A percentile compares a stretch with the other conserved stretches of the same genome.
Evolutionary conservation across 2,797 vertebrate species (phyloP).

Genomic region (Vultur gryphus): DNA sequence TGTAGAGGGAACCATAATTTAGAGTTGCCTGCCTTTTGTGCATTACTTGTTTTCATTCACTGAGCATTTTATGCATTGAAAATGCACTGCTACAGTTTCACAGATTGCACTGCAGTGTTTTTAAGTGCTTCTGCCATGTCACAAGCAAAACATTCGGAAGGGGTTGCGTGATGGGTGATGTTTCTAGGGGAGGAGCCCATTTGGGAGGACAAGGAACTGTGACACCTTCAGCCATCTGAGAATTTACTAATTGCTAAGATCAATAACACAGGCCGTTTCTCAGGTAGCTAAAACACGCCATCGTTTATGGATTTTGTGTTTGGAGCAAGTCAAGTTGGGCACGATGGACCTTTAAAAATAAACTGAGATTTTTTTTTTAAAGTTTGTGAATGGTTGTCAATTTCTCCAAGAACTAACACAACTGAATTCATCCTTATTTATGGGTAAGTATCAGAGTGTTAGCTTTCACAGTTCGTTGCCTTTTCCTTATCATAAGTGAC

Average conservation of each 20-base stretch:
- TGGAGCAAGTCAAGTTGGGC: not conserved
- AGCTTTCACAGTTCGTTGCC: not conserved
- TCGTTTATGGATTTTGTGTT: not conserved
- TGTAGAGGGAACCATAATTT: not conserved
- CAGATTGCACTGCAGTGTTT: not conserved
- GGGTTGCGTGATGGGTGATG: not conserved
- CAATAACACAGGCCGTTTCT: not conserved
- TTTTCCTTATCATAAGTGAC: not conserved
- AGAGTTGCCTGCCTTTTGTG: not conserved
- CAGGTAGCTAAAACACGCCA: not conserved
- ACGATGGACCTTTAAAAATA: not conserved
- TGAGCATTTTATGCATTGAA: not conserved
- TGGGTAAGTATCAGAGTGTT: not conserved
- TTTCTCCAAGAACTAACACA: not conserved
- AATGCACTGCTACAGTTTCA: not conserved
- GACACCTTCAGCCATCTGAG: not conserved
- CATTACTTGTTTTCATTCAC: not conserved
- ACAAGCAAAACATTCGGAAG: not conserved
- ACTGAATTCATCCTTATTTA: not conserved
- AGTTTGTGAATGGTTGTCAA: not conserved
- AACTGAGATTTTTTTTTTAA: not conserved
- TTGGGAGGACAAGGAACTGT: not conserved
- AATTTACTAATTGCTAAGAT: not conserved
- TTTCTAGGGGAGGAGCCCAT: not conserved
- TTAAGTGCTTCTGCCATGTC: not conserved